Conservation (phyloP, 2,113 vertebrate species). For the Propithecus coquereli region DNA sequence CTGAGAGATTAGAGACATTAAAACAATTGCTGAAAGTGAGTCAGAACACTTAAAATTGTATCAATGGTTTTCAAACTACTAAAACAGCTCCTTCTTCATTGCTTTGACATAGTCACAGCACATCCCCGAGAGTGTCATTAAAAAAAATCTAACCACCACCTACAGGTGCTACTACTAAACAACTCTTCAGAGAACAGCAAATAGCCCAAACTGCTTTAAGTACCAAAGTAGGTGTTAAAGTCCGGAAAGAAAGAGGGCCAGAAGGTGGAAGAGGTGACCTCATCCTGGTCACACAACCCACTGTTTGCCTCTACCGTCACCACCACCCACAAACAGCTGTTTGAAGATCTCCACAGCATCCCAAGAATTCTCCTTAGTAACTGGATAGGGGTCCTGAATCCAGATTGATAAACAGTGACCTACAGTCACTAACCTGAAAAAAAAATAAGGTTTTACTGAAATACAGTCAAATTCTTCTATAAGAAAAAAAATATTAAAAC, state of each 20-base stretch:
- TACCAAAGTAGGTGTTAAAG: conserved; percentile 62
- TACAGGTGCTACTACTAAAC: background rate
- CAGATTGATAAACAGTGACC: conserved; percentile 33
- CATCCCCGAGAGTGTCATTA: background rate
- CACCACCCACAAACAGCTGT: conserved; percentile 75
- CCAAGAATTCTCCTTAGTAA: conserved; percentile 47
- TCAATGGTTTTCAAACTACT: conserved; percentile 15
- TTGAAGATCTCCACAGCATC: conserved; percentile 35
- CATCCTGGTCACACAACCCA: conserved; percentile 63
- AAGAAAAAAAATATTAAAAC: background rate
- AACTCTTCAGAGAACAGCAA: conserved; percentile 5
- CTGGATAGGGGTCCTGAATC: background rate
- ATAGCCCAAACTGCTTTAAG: conserved; percentile 34
- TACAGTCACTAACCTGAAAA: background rate
- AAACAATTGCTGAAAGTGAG: too few relatives aligned
- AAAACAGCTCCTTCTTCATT: background rate
- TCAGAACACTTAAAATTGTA: background rate
- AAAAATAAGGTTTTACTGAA: background rate
- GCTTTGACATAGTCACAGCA: background rate
- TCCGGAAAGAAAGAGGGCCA: conserved; percentile 68
- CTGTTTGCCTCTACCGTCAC: conserved; percentile 45
- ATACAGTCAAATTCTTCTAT: background rate
- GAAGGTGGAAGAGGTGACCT: conserved; percentile 58
- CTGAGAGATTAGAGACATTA: too few relatives aligned
- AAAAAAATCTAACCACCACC: background rate